These are phyloP conservation scores for Panorpa germanica DNA, from an alignment of 2,888 invertebrate genomes.

Conservation along the genomic window DNA sequence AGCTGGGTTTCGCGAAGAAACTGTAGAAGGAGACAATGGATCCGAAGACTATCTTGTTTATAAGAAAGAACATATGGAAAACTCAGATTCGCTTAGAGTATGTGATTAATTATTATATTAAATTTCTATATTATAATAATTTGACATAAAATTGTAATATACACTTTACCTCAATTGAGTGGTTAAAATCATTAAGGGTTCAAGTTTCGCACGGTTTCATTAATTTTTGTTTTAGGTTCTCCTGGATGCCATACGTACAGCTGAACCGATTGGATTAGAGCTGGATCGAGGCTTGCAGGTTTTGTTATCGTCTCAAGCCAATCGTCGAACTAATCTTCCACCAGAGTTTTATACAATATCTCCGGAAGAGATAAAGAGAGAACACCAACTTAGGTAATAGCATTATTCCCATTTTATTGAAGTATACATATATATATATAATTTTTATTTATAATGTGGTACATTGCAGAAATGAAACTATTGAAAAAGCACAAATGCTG, in stretches of 20 bases:
- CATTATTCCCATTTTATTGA: slow-evolving; percentile 8
- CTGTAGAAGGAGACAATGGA: slow-evolving; percentile 34
- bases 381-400: slow-evolving; percentile 49
- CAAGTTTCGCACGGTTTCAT: neutral
- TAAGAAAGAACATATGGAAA: slow-evolving; percentile 34
- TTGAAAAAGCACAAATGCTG: slow-evolving; percentile 66
- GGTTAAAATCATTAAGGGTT: neutral
- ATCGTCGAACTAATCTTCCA: slow-evolving; percentile 49
- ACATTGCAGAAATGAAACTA: slow-evolving; percentile 40
- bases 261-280: slow-evolving; percentile 66
- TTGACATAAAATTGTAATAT: neutral
- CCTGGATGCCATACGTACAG: slow-evolving; percentile 56
- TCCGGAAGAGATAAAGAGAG: slow-evolving; percentile 67
- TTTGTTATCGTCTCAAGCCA: slow-evolving; percentile 58
- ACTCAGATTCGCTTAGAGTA: slow-evolving; percentile 27
- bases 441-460: slow-evolving; percentile 4
- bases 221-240: slow-evolving; percentile 27
- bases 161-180: neutral
- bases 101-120: slow-evolving; percentile 1
- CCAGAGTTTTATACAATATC: slow-evolving; percentile 67
- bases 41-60: slow-evolving; percentile 55
- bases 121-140: neutral
- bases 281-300: slow-evolving; percentile 76
- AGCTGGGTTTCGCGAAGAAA: slow-evolving; percentile 57
- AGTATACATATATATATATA: neutral